Conservation (phyloP, 2,888 invertebrate genomes). For the Panopea generosa region DNA sequence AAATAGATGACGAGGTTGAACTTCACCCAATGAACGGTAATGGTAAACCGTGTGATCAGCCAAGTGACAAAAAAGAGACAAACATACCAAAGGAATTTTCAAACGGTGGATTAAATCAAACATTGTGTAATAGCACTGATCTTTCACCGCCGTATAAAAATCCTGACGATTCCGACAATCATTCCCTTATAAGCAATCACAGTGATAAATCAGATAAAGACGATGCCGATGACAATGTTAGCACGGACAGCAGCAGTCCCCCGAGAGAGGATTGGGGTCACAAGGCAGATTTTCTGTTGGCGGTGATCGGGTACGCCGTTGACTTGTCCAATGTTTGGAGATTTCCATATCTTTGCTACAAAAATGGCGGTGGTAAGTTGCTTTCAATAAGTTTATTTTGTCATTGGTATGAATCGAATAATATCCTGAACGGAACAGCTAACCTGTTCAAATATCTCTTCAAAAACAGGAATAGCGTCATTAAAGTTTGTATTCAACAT, state of each 20-base stretch:
- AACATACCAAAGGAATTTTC: slow-evolving; percentile 23
- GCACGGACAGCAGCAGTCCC: slow-evolving; percentile 88
- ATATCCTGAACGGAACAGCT: too few species aligned
- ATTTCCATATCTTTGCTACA: slow-evolving; percentile 96
- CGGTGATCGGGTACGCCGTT: slow-evolving; percentile 98
- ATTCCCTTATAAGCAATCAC: slow-evolving; percentile 59
- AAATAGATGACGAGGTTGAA: slow-evolving; percentile 49
- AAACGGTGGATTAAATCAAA: slow-evolving; percentile 41
- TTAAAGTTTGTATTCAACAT: too few species aligned
- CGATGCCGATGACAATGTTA: slow-evolving; percentile 27
- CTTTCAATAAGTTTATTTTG: too few species aligned
- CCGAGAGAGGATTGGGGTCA: slow-evolving; percentile 93
- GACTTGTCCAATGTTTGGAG: slow-evolving; percentile 98
- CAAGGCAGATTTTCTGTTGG: slow-evolving; percentile 97
- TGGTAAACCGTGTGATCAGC: slow-evolving; percentile 23
- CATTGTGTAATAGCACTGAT: slow-evolving; percentile 40
- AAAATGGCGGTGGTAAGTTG: slow-evolving; percentile 94
- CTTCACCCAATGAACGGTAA: slow-evolving; percentile 54
- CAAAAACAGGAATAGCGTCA: too few species aligned
- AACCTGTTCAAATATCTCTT: too few species aligned
- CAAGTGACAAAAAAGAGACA: slow-evolving; percentile 12
- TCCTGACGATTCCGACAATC: slow-evolving; percentile 50
- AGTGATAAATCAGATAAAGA: slow-evolving; percentile 57
- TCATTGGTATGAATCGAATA: too few species aligned
- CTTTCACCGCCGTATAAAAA: slow-evolving; percentile 51